These are phyloP conservation scores for Drosophila subquinaria DNA, from an alignment of 2,888 invertebrate species.

Conservation along the genomic window DNA sequence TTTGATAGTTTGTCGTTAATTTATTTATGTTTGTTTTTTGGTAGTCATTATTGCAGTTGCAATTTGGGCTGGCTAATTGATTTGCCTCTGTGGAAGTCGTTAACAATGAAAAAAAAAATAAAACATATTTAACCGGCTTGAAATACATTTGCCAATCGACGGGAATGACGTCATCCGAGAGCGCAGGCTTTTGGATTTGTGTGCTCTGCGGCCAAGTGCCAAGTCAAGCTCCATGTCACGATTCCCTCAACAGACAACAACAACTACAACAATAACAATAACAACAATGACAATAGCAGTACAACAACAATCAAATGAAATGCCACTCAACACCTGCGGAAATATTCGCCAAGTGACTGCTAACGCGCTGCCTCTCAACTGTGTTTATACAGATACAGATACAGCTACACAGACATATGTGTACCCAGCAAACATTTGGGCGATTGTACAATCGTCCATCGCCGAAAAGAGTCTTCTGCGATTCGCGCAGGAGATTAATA, in stretches of 20 bases:
- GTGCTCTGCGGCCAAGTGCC: constrained; percentile 64
- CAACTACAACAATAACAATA: constrained; percentile 33
- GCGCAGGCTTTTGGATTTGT: constrained; percentile 43
- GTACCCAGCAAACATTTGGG: no score
- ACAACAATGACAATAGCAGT: constrained; percentile 14
- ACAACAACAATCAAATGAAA: constrained; percentile 69
- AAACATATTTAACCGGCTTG: constrained; percentile 11
- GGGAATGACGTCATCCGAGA: constrained; percentile 63
- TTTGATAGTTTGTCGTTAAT: constrained; percentile 19
- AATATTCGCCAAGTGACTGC: constrained; percentile 74
- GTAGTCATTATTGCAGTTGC: constrained; percentile 43
- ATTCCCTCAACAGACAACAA: constrained; percentile 61
- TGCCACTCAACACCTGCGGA: constrained; percentile 81
- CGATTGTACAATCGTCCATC: no score
- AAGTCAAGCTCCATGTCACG: constrained; percentile 79
- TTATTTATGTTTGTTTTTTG: constrained; percentile 15
- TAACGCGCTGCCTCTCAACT: constrained; percentile 58
- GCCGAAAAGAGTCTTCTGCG: no score
- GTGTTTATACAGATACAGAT: constrained; percentile 32
- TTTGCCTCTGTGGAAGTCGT: constrained; percentile 46
- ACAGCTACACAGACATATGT: constrained; percentile 9
- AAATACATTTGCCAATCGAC: constrained; percentile 15
- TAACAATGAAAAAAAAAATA: constrained; percentile 12
- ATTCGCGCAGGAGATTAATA: no score
- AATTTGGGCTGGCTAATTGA: constrained; percentile 52